A percentile compares a stretch with the other conserved stretches of the same genome.
Evolutionary conservation across 1,140 invertebrate genomes (phyloP).

Genomic region (Chlorops oryzae): DNA sequence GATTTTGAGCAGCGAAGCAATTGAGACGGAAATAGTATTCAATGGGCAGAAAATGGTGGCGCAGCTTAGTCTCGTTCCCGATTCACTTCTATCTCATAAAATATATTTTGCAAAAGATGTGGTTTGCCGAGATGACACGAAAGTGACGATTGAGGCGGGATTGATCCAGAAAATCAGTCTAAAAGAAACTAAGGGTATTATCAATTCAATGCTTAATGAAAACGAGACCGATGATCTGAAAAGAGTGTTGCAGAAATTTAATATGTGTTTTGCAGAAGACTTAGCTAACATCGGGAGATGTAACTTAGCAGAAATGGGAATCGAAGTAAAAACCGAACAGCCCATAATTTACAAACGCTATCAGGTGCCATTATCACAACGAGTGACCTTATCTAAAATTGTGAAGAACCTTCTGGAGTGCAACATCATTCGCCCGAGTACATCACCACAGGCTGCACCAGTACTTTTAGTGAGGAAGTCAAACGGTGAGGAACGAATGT

Average conservation of each 20-base stretch:
- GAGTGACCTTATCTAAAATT: conserved; percentile 12
- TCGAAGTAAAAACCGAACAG: neutral
- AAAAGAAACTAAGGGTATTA: too few species aligned
- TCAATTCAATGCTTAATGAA: too few species aligned
- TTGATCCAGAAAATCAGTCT: too few species aligned
- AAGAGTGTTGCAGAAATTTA: neutral
- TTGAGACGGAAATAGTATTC: too few species aligned
- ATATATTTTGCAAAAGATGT: too few species aligned
- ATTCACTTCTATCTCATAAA: too few species aligned
- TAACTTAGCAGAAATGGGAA: neutral
- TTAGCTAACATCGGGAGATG: neutral
- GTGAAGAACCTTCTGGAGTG: conserved; percentile 29
- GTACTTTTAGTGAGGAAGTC: neutral
- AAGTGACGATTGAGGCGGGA: too few species aligned
- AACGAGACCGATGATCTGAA: too few species aligned
- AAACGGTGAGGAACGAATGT: neutral
- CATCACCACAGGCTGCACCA: neutral
- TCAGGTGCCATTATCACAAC: conserved; percentile 10
- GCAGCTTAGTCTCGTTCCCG: too few species aligned
- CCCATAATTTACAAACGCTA: conserved; percentile 19
- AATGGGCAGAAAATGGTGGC: too few species aligned
- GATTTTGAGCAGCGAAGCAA: too few species aligned
- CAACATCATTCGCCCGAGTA: conserved; percentile 39
- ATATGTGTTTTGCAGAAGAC: conserved; percentile 6
- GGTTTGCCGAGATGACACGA: too few species aligned